These are phyloP conservation scores for Oryzias javanicus DNA, from an alignment of 2,113 vertebrate species.

Conservation along the genomic window DNA sequence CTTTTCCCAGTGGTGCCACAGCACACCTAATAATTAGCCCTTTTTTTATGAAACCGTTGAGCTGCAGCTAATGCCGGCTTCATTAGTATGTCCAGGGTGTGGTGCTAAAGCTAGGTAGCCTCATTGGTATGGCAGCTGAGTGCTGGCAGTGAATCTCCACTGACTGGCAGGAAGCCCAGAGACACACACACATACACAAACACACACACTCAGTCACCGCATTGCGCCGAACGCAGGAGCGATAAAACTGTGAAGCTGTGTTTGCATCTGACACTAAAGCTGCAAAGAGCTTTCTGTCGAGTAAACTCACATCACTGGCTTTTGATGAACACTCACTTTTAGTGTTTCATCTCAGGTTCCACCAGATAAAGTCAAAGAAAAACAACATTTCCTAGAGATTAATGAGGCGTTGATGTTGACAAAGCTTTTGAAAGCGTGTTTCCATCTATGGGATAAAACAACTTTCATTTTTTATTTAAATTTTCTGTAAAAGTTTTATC, in stretches of 20 bases:
- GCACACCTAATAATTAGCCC: conserved; percentile 21
- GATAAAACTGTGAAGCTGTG: conserved; percentile 25
- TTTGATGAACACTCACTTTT: no score
- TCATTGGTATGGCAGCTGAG: conserved; percentile 63
- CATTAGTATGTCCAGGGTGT: conserved; percentile 43
- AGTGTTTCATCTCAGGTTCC: no score
- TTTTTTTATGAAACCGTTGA: conserved; percentile 22
- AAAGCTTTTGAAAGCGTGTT: no score
- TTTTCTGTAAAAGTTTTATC: no score
- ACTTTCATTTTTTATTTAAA: no score
- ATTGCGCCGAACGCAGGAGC: conserved; percentile 53
- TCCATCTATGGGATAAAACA: no score
- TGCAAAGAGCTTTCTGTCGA: conserved; percentile 6
- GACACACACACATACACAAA: conserved; percentile 27
- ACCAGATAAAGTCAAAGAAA: no score
- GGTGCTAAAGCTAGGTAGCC: conserved; percentile 40
- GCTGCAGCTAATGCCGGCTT: conserved; percentile 30
- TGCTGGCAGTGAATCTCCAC: conserved; percentile 45
- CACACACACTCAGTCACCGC: conserved; percentile 35
- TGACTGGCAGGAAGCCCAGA: conserved; percentile 57
- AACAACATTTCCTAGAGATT: no score
- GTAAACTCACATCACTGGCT: not conserved
- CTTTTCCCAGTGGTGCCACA: not conserved
- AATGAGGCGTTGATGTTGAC: no score
- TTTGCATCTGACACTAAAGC: conserved; percentile 36